Percentiles rank a stretch among this genome's conserved stretches.
These are phyloP conservation scores for Hemicordylus capensis DNA, from an alignment of 2,113 vertebrate species.

Conservation along the genomic window DNA sequence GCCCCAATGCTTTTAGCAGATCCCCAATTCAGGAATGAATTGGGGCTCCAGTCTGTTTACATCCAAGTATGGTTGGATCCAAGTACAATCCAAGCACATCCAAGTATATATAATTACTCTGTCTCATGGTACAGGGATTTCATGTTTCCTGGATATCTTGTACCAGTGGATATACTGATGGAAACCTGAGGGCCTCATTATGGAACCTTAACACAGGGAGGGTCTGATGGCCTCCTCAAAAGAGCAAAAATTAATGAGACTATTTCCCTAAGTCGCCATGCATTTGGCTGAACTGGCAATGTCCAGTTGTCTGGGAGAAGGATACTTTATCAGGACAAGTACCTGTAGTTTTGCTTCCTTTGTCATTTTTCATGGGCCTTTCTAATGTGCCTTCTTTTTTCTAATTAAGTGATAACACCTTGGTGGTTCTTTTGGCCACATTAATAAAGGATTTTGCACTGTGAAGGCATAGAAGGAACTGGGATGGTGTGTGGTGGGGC, in stretches of 20 bases:
- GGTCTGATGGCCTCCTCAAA: not conserved
- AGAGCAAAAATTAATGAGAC: not conserved
- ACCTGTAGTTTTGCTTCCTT: slow-evolving; percentile 9
- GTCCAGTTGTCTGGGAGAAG: not conserved
- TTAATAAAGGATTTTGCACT: slow-evolving; percentile 58
- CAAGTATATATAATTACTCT: not conserved
- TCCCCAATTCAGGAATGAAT: too few species aligned
- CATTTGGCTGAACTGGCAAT: not conserved
- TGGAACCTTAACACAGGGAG: not conserved
- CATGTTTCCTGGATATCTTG: not conserved
- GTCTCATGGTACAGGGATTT: not conserved
- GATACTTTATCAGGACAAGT: not conserved
- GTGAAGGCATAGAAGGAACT: slow-evolving; percentile 43
- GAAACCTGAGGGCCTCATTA: not conserved
- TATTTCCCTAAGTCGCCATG: not conserved
- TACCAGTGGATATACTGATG: not conserved
- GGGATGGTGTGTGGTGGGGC: not conserved
- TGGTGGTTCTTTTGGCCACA: slow-evolving; percentile 44
- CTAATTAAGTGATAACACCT: slow-evolving; percentile 63
- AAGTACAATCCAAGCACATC: too few species aligned
- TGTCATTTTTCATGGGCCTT: slow-evolving; percentile 29
- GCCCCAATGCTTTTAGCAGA: too few species aligned
- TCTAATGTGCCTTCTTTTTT: slow-evolving; percentile 39
- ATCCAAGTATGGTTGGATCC: too few species aligned
- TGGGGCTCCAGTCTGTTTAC: too few species aligned